These are phyloP conservation scores for Esox lucius DNA, from an alignment of 2,797 vertebrate genomes.

Conservation along the genomic window DNA sequence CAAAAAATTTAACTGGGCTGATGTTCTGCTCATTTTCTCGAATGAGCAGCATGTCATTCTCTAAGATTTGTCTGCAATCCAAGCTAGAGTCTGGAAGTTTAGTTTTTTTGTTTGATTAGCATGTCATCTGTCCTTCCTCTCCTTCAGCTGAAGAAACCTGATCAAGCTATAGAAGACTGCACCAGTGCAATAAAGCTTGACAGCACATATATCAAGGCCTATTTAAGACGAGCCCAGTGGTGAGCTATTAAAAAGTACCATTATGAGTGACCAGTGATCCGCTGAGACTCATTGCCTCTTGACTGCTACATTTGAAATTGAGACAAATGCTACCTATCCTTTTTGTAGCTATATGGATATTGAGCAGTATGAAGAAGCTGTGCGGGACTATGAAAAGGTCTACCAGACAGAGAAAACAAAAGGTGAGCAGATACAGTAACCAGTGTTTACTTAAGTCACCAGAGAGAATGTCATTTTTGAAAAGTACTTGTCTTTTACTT, in stretches of 20 bases:
- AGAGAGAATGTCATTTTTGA: neutral
- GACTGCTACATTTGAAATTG: neutral
- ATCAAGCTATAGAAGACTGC: constrained; percentile 93
- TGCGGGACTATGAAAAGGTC: constrained; percentile 94
- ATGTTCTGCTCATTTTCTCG: neutral
- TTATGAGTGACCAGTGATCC: neutral
- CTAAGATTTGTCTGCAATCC: neutral
- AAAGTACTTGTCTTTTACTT: neutral
- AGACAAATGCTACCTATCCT: constrained; percentile 34
- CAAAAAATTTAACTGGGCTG: neutral
- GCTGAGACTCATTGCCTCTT: neutral
- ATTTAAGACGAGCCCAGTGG: constrained; percentile 91
- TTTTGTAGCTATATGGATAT: constrained; percentile 87
- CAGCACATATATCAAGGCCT: constrained; percentile 90
- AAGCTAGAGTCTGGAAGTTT: neutral
- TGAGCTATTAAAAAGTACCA: constrained; percentile 22
- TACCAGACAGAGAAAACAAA: constrained; percentile 96
- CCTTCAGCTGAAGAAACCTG: constrained; percentile 85
- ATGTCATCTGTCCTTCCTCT: neutral
- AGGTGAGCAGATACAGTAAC: constrained; percentile 69
- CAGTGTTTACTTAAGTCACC: neutral
- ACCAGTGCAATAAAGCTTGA: constrained; percentile 89
- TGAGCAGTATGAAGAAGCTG: constrained; percentile 93
- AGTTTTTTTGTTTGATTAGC: neutral
- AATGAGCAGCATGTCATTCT: neutral